Percentiles rank a stretch among this genome's conserved stretches.
These are phyloP conservation scores for Bombylius discolor DNA, from an alignment of 2,888 invertebrate genomes.

Conservation along the genomic window DNA sequence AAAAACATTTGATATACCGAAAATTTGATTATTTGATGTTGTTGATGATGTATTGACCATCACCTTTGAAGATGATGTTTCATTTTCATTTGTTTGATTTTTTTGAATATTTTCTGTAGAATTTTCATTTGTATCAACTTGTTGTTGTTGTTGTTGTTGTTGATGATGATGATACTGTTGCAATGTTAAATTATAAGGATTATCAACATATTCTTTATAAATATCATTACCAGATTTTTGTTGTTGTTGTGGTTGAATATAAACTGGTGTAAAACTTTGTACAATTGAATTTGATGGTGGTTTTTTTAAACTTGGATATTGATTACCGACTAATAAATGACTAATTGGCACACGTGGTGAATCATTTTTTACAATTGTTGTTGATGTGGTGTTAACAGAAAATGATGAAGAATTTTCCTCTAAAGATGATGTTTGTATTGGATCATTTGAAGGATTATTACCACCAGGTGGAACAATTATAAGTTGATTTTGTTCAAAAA, in stretches of 20 bases:
- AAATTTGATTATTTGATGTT: slow-evolving; percentile 11
- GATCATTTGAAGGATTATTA: neutral
- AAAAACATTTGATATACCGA: slow-evolving; percentile 39
- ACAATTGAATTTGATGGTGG: slow-evolving; percentile 28
- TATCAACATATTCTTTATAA: slow-evolving; percentile 32
- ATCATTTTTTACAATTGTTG: neutral
- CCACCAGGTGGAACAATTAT: neutral
- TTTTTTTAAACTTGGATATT: slow-evolving; percentile 27
- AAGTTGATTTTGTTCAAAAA: too few species aligned
- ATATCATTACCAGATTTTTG: slow-evolving; percentile 24
- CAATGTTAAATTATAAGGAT: slow-evolving; percentile 36
- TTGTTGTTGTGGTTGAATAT: slow-evolving; percentile 16
- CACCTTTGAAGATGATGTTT: slow-evolving; percentile 12
- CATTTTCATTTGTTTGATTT: slow-evolving; percentile 4
- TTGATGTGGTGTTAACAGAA: too few species aligned
- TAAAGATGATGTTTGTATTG: neutral
- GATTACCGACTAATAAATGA: slow-evolving; percentile 26
- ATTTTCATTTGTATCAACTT: neutral
- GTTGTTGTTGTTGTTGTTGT: slow-evolving; percentile 9
- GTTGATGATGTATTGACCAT: slow-evolving; percentile 1
- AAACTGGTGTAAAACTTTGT: slow-evolving; percentile 32
- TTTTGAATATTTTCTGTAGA: neutral
- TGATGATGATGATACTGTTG: slow-evolving; percentile 30
- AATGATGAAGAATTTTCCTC: too few species aligned
- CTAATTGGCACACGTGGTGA: slow-evolving; percentile 25